These are phyloP conservation scores for Sinohyriopsis cumingii DNA, from an alignment of 2,888 invertebrate species.

Conservation along the genomic window DNA sequence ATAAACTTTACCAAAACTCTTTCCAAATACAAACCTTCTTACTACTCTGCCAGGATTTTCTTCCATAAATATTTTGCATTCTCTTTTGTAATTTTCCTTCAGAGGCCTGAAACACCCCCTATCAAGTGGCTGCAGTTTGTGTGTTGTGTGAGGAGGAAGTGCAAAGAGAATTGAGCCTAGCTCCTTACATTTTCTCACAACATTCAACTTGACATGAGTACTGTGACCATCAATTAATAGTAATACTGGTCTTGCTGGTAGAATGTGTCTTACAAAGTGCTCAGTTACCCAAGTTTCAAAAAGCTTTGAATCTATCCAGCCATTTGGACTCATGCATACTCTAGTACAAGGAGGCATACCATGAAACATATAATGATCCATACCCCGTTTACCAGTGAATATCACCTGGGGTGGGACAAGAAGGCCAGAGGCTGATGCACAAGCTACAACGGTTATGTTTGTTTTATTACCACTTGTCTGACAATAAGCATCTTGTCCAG, in stretches of 20 bases:
- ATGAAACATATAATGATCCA: conserved; percentile 52
- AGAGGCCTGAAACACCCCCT: conserved; percentile 32
- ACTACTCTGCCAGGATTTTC: too few species aligned
- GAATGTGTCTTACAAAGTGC: conserved; percentile 63
- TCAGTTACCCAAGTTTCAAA: conserved; percentile 50
- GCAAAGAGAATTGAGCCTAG: conserved; percentile 61
- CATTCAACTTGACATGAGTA: conserved; percentile 46
- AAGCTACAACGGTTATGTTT: conserved; percentile 10
- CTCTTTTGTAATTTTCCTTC: conserved; percentile 15
- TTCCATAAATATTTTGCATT: too few species aligned
- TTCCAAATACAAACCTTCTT: too few species aligned
- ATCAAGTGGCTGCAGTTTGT: conserved; percentile 44
- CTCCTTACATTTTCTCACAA: conserved; percentile 58
- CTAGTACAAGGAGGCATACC: conserved; percentile 57
- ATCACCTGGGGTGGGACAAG: conserved; percentile 35
- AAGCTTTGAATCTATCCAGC: conserved; percentile 51
- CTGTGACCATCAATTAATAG: conserved; percentile 66
- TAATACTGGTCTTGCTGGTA: conserved; percentile 20
- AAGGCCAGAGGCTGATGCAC: conserved; percentile 17
- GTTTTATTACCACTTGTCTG: conserved; percentile 4
- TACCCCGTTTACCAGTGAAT: conserved; percentile 52
- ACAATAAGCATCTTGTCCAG: conserved; percentile 2
- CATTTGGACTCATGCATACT: conserved; percentile 49
- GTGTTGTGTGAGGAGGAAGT: conserved; percentile 67
- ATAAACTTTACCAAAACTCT: too few species aligned